A percentile compares a stretch with the other conserved stretches of the same genome.
These are phyloP conservation scores for Dinocampus coccinellae DNA, from an alignment of 2,888 invertebrate species.

Conservation along the genomic window DNA sequence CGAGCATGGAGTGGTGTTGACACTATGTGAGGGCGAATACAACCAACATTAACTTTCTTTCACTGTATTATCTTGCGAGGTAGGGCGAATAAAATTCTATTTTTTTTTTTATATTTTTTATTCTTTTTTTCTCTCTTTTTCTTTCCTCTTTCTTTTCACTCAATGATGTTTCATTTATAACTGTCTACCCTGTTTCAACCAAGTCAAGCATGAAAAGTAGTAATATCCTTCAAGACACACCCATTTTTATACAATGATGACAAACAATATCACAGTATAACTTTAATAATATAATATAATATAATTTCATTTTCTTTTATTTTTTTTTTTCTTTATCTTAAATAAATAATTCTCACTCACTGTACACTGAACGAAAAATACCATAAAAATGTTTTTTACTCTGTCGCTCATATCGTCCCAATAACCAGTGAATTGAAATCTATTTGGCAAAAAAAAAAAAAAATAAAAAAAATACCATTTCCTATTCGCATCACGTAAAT, in stretches of 20 bases:
- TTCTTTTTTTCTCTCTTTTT: slow-evolving; percentile 2
- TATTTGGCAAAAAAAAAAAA: background rate
- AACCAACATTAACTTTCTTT: background rate
- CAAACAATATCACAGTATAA: background rate
- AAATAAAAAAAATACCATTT: background rate
- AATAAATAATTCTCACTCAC: too few species aligned
- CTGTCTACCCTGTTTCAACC: slow-evolving; percentile 19
- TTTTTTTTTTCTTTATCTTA: too few species aligned
- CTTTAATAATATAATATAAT: background rate
- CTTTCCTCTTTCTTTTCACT: background rate
- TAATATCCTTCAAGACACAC: slow-evolving; percentile 33
- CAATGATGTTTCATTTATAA: background rate
- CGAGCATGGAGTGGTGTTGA: background rate
- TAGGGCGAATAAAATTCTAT: background rate
- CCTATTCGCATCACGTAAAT: background rate
- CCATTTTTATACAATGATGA: slow-evolving; percentile 4
- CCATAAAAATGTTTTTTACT: too few species aligned
- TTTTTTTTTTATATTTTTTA: too few species aligned
- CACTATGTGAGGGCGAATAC: background rate
- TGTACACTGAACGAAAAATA: too few species aligned
- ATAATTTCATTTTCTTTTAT: background rate
- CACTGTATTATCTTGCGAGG: background rate
- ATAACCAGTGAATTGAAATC: background rate
- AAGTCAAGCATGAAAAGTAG: slow-evolving; percentile 47
- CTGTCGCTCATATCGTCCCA: background rate